Conservation (phyloP, 2,113 vertebrate species). For the Hassar affinis region DNA sequence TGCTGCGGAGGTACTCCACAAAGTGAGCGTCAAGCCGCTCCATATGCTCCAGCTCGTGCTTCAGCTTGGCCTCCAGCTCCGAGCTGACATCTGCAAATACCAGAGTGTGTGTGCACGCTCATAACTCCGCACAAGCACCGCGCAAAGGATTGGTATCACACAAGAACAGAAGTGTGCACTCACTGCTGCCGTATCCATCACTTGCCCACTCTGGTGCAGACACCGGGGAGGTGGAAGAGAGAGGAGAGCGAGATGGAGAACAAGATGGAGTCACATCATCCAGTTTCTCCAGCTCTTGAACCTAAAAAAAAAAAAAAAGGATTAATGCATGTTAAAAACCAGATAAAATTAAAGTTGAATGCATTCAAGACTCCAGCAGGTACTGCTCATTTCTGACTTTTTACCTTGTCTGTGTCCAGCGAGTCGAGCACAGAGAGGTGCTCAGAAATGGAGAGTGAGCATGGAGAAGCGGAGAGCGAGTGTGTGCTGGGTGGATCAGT, state of each 20-base stretch:
- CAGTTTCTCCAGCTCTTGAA: conserved; percentile 73
- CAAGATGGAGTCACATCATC: conserved; percentile 70
- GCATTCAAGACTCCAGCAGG: background rate
- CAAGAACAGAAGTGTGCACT: conserved; percentile 53
- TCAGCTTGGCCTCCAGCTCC: conserved; percentile 72
- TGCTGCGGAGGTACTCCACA: conserved; percentile 66
- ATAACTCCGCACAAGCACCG: background rate
- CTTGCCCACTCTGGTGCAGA: conserved; percentile 70
- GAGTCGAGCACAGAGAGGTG: conserved; percentile 73
- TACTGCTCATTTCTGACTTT: background rate
- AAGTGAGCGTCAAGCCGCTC: conserved; percentile 71
- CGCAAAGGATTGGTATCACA: background rate
- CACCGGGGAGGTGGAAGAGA: conserved; percentile 69
- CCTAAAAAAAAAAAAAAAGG: conserved; percentile 60
- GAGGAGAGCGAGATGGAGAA: conserved; percentile 73
- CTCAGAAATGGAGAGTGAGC: conserved; percentile 67
- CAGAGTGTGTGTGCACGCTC: background rate
- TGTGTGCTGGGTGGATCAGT: conserved; percentile 55
- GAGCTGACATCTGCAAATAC: conserved; percentile 71
- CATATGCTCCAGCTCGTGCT: conserved; percentile 64
- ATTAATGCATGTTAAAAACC: background rate
- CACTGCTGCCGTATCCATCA: conserved; percentile 79
- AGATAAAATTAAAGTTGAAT: background rate
- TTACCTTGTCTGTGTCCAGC: conserved; percentile 69
- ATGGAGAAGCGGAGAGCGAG: conserved; percentile 57